phyloP scores from a whole-genome alignment of 2,113 vertebrate species.

The Petaurus breviceps region DNA sequence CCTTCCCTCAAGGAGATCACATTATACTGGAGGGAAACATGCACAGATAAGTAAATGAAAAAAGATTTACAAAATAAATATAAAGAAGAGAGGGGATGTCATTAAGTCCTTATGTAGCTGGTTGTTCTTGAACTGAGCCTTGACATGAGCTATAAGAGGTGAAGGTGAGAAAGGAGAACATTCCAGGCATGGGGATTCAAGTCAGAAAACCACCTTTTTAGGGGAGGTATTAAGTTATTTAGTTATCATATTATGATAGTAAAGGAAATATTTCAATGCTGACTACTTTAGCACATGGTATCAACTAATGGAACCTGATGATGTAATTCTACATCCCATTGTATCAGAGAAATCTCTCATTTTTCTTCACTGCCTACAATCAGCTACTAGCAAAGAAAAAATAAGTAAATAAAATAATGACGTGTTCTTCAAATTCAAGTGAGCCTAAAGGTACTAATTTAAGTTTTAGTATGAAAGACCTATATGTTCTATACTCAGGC shows the following conservation, averaged over 20 bases:
- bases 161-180: neutral
- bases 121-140: neutral
- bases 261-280: neutral
- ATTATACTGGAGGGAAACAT: neutral
- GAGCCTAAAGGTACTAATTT: neutral
- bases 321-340: neutral
- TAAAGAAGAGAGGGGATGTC: neutral
- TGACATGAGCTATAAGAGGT: neutral
- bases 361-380: neutral
- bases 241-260: neutral
- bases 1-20: neutral
- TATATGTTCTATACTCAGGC: neutral
- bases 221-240: too few species aligned
- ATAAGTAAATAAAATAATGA: neutral
- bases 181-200: neutral
- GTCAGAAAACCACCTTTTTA: neutral
- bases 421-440: neutral
- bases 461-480: neutral
- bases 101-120: neutral
- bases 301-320: neutral
- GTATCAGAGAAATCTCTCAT: neutral
- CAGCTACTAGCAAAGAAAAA: neutral
- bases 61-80: neutral
- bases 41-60: neutral
- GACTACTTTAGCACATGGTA: neutral